These are phyloP conservation scores for Lophius piscatorius DNA, from an alignment of 2,113 vertebrate species.

Conservation along the genomic window DNA sequence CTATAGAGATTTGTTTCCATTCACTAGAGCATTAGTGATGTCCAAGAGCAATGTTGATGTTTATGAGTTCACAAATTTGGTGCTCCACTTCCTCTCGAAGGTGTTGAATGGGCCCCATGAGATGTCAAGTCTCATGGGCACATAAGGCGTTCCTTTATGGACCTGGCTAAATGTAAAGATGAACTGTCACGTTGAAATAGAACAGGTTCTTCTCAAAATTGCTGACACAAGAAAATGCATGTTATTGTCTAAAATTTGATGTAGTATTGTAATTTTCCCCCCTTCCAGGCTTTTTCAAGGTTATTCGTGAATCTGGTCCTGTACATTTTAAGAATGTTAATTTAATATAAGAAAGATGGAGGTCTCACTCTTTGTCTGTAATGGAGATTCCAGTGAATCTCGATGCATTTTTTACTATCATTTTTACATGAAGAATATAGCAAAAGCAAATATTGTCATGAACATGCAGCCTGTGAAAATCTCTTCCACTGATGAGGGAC, in stretches of 20 bases:
- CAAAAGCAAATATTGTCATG: too few species aligned
- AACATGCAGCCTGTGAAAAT: neutral
- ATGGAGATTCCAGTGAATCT: neutral
- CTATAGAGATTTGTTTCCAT: neutral
- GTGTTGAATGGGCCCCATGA: neutral
- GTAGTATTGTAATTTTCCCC: neutral
- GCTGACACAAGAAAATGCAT: neutral
- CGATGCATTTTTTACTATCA: neutral
- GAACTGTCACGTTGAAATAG: neutral
- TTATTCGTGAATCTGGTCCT: neutral
- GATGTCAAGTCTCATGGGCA: neutral
- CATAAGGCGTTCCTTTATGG: neutral
- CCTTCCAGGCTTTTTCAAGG: neutral
- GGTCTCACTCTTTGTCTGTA: neutral
- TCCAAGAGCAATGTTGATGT: neutral
- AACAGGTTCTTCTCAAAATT: neutral
- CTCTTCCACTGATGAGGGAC: neutral
- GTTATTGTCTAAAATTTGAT: neutral
- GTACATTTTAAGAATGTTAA: neutral
- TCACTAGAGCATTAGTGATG: neutral
- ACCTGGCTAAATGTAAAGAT: neutral
- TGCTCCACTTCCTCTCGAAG: neutral
- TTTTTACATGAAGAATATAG: neutral
- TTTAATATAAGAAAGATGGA: neutral
- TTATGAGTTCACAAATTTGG: neutral